Evolutionary conservation across 2,113 vertebrate species (phyloP).

Genomic region (Montifringilla adamsi): DNA sequence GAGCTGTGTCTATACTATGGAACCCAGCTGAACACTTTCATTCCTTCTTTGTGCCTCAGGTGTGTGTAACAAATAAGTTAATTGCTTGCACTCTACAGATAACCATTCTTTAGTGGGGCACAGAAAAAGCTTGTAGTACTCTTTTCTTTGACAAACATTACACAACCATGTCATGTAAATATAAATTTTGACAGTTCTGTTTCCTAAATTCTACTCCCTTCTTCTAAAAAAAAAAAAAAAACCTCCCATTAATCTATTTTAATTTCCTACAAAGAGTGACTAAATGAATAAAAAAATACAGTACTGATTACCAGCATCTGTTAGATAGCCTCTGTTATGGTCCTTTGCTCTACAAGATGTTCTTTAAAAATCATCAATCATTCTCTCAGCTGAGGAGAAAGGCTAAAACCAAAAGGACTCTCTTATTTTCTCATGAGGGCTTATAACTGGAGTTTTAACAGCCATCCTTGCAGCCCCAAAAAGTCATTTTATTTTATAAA

Average conservation of each 20-base stretch:
- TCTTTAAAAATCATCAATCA: neutral
- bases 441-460: neutral
- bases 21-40: neutral
- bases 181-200: neutral
- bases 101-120: neutral
- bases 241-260: neutral
- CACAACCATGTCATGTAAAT: neutral
- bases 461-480: neutral
- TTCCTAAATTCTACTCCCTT: neutral
- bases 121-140: neutral
- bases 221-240: neutral
- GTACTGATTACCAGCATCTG: neutral
- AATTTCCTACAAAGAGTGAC: neutral
- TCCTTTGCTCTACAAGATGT: neutral
- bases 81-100: neutral
- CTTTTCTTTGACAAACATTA: neutral
- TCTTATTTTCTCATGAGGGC: neutral
- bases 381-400: neutral
- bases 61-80: neutral
- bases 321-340: neutral
- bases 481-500: conserved; percentile 15
- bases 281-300: neutral
- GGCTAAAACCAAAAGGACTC: neutral
- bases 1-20: neutral
- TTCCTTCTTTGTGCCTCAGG: neutral